These are phyloP conservation scores for Daboia siamensis DNA, from an alignment of 2,113 vertebrate genomes.

Conservation along the genomic window DNA sequence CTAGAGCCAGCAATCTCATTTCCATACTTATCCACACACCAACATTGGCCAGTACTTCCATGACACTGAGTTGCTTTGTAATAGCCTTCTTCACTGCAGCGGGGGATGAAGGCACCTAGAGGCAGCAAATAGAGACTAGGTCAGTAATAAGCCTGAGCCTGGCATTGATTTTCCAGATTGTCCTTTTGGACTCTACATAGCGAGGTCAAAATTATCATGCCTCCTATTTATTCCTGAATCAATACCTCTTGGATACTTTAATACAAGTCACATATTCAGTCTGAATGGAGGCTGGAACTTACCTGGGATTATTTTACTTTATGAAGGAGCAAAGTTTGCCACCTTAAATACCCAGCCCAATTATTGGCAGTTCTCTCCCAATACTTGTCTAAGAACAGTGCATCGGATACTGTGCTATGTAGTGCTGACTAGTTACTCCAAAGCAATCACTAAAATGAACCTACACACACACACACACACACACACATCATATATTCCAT, in stretches of 20 bases:
- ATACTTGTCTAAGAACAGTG: background rate
- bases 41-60: conserved; percentile 89
- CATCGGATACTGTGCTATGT: background rate
- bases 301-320: background rate
- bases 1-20: conserved; percentile 93
- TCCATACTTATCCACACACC: conserved; percentile 96
- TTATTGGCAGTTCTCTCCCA: background rate
- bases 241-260: background rate
- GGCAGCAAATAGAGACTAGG: conserved; percentile 29
- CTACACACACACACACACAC: background rate
- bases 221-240: background rate
- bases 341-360: background rate
- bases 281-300: background rate
- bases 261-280: background rate
- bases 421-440: background rate
- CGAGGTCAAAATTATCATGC: background rate
- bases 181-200: fast-evolving
- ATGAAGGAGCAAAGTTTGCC: background rate
- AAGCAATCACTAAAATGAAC: background rate
- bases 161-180: background rate
- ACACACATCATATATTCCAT: background rate
- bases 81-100: conserved; percentile 92
- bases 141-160: background rate
- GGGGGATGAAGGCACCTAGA: conserved; percentile 87
- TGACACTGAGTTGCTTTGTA: conserved; percentile 95